Evolutionary conservation across 1,140 invertebrate species (phyloP).

Genomic region (Drosophila chauvacae): DNA sequence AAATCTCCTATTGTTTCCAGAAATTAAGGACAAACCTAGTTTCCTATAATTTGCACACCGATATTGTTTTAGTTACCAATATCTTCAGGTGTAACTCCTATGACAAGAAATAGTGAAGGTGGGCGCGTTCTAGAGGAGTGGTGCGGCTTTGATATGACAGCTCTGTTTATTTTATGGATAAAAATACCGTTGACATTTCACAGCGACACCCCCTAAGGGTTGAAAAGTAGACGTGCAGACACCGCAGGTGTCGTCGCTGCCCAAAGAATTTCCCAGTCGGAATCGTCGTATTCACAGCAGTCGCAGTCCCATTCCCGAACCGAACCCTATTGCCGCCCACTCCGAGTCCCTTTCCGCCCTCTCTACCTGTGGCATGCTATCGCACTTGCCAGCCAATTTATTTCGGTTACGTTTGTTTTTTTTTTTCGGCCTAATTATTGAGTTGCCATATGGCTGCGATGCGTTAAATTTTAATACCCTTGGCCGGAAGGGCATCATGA

Average conservation of each 20-base stretch:
- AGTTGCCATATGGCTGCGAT: slow-evolving; percentile 55
- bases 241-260: slow-evolving; percentile 28
- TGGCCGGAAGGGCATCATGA: slow-evolving; percentile 39
- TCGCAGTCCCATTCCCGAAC: slow-evolving; percentile 16
- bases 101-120: slow-evolving; percentile 17
- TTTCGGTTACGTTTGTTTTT: slow-evolving; percentile 44
- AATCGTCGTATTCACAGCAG: slow-evolving; percentile 29
- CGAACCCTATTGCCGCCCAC: slow-evolving; percentile 9
- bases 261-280: slow-evolving; percentile 30
- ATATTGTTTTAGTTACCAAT: not conserved
- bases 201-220: slow-evolving; percentile 22
- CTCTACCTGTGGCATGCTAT: slow-evolving; percentile 50
- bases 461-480: slow-evolving; percentile 63
- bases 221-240: slow-evolving; percentile 34
- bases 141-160: slow-evolving; percentile 29
- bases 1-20: not conserved
- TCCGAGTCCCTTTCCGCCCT: slow-evolving; percentile 3
- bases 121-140: not conserved
- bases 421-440: slow-evolving; percentile 69
- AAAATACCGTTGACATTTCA: slow-evolving; percentile 78
- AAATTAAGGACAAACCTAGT: not conserved
- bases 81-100: slow-evolving; percentile 4
- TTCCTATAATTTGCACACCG: not conserved
- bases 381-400: slow-evolving; percentile 77
- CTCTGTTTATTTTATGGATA: slow-evolving; percentile 60